Percentiles rank a stretch among this genome's conserved stretches.
Conservation (phyloP, 2,888 invertebrate genomes). For the Corythucha ciliata region DNA sequence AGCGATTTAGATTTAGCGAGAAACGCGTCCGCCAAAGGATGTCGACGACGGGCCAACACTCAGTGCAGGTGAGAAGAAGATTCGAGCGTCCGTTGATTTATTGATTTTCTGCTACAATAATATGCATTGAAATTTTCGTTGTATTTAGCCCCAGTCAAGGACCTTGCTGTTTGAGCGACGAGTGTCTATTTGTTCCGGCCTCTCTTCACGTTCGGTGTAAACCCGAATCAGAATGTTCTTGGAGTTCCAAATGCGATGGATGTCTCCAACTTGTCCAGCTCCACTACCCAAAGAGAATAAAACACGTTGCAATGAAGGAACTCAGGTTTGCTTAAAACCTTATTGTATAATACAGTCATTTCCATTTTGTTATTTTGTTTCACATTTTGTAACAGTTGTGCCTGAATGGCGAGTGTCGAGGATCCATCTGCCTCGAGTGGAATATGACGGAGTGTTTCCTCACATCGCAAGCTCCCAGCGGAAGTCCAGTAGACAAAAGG, state of each 20-base stretch:
- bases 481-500: conserved; percentile 66
- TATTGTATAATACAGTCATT: conserved; percentile 1
- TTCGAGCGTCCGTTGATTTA: too few relatives aligned
- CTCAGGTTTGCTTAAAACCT: conserved; percentile 55
- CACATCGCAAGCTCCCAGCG: conserved; percentile 66
- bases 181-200: conserved; percentile 65
- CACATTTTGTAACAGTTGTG: conserved; percentile 53
- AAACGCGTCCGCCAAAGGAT: conserved; percentile 67
- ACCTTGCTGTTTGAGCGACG: conserved; percentile 78
- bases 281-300: conserved; percentile 74
- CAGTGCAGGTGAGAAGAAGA: conserved; percentile 59
- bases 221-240: conserved; percentile 80
- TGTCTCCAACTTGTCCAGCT: conserved; percentile 75
- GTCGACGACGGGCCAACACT: conserved; percentile 63
- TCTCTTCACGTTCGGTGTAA: conserved; percentile 62
- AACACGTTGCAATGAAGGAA: conserved; percentile 91
- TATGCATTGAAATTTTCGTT: too few relatives aligned
- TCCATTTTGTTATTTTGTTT: conserved; percentile 6
- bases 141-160: conserved; percentile 88
- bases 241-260: conserved; percentile 80
- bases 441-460: conserved; percentile 92
- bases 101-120: too few relatives aligned
- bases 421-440: conserved; percentile 92
- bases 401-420: conserved; percentile 82
- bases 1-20: conserved; percentile 57